Percentiles rank a stretch among this genome's conserved stretches.
Conservation (phyloP, 2,797 vertebrate genomes). For the Phaenicophaeus curvirostris region DNA sequence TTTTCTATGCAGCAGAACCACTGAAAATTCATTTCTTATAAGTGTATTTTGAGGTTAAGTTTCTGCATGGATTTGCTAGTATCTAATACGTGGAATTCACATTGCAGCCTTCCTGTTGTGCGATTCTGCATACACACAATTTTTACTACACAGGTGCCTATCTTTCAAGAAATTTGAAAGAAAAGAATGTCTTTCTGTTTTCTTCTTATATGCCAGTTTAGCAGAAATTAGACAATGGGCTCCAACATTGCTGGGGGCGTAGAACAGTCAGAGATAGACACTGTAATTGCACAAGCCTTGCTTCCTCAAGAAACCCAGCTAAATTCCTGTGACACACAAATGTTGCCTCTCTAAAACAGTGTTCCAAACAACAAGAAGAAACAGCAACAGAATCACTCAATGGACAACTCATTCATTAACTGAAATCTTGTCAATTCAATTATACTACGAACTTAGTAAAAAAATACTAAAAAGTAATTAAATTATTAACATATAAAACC, state of each 20-base stretch:
- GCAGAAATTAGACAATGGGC: background rate
- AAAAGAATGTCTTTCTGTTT: background rate
- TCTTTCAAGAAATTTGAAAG: background rate
- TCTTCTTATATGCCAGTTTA: background rate
- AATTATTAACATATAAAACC: background rate
- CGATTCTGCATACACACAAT: background rate
- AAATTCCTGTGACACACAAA: background rate
- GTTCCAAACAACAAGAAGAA: conserved; percentile 43
- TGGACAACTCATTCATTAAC: background rate
- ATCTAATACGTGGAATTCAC: background rate
- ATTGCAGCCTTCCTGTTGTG: background rate
- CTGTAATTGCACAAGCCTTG: background rate
- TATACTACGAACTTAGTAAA: background rate
- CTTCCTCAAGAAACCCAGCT: background rate
- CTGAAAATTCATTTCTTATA: background rate
- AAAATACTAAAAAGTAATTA: background rate
- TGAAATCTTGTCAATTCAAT: background rate
- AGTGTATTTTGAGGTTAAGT: background rate
- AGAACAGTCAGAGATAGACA: background rate
- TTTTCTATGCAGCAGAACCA: background rate
- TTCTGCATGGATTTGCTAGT: background rate
- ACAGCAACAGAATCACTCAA: background rate
- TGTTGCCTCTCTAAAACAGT: conserved; percentile 16
- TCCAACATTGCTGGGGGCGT: rapidly evolving
- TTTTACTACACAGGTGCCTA: background rate